Conservation (phyloP, 2,888 invertebrate genomes). For the Rhodophaea formosa region DNA sequence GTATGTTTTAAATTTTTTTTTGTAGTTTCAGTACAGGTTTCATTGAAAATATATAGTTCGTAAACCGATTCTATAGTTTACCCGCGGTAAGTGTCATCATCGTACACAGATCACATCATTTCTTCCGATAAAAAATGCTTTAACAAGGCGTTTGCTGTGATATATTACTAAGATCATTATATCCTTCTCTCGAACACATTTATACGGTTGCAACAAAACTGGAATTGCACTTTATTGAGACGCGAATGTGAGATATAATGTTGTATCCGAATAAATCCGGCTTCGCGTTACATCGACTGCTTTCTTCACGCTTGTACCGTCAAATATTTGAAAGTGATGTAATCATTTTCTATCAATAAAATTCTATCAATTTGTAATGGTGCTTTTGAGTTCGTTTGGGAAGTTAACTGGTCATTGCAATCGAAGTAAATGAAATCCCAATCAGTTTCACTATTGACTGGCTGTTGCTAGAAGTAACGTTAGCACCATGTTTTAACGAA, state of each 20-base stretch:
- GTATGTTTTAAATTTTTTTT: no score
- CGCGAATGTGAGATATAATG: constrained; percentile 2
- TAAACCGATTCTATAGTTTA: no score
- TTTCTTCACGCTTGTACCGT: constrained; percentile 2
- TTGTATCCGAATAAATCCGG: constrained; percentile 8
- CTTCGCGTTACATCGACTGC: neutral
- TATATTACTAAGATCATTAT: constrained; percentile 1
- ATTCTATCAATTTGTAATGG: no score
- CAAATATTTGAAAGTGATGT: constrained; percentile 4
- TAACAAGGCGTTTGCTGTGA: neutral
- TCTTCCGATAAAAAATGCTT: neutral
- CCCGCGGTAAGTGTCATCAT: no score
- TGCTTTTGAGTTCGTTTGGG: no score
- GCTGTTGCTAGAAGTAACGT: no score
- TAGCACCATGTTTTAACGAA: no score
- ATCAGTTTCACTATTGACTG: neutral
- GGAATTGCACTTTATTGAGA: constrained; percentile 11
- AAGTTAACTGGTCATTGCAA: no score
- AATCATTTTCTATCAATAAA: no score
- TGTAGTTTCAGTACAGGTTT: no score
- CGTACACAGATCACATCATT: no score
- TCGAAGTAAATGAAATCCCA: neutral
- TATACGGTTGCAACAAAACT: neutral
- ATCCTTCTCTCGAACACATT: neutral
- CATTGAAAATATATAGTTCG: no score